A percentile compares a stretch with the other conserved stretches of the same genome.
Conservation (phyloP, 2,797 vertebrate species). For the Coluber constrictor region DNA sequence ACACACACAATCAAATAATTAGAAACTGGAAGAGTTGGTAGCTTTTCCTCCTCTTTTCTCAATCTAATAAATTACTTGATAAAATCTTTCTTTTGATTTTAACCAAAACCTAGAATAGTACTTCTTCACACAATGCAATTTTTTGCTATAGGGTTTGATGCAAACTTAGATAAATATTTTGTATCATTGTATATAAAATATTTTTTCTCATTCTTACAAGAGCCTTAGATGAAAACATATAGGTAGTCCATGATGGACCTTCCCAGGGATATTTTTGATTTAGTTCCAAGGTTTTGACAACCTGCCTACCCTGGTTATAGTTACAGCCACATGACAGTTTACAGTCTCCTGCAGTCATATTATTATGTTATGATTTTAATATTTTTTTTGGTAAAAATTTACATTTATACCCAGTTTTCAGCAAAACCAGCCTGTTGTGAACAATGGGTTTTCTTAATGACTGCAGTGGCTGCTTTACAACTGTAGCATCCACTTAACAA, state of each 20-base stretch:
- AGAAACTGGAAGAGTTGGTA: not conserved
- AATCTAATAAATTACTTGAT: not conserved
- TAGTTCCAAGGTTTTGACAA: too few relatives aligned
- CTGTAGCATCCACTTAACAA: too few relatives aligned
- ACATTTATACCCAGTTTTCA: not conserved
- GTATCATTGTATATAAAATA: not conserved
- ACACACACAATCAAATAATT: not conserved
- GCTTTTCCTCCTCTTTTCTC: too few relatives aligned
- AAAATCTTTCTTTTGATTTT: not conserved
- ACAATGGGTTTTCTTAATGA: not conserved
- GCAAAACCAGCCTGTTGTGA: not conserved
- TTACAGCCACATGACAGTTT: not conserved
- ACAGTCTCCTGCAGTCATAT: not conserved
- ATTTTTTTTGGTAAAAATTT: too few relatives aligned
- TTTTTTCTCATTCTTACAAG: not conserved
- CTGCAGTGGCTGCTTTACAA: not conserved
- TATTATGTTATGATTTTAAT: not conserved
- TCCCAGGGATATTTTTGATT: too few relatives aligned
- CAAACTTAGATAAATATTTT: not conserved
- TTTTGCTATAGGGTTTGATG: not conserved
- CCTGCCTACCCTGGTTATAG: too few relatives aligned
- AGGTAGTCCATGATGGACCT: too few relatives aligned
- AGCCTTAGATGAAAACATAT: not conserved
- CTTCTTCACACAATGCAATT: not conserved
- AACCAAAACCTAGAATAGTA: not conserved